Conservation (phyloP, 1,140 invertebrate species). For the Drosophila kikkawai region DNA sequence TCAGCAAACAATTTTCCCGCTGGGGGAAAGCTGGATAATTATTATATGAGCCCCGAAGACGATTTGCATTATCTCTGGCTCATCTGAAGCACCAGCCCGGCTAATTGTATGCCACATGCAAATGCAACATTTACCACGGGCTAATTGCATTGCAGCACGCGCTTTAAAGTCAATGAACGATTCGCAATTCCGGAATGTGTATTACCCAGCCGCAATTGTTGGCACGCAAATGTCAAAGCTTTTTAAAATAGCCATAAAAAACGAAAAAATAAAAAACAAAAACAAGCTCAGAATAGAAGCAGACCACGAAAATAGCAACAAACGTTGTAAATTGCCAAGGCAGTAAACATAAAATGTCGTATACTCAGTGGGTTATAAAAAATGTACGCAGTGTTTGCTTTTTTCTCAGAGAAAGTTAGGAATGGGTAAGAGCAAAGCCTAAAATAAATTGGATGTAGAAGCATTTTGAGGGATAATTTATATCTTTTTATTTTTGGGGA, state of each 20-base stretch:
- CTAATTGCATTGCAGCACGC: constrained; percentile 77
- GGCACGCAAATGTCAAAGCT: constrained; percentile 73
- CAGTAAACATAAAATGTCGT: constrained; percentile 57
- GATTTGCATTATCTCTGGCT: constrained; percentile 36
- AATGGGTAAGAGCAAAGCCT: background rate
- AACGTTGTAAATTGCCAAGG: constrained; percentile 52
- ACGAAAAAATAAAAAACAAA: background rate
- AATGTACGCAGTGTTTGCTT: constrained; percentile 37
- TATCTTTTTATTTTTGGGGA: background rate
- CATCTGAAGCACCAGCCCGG: constrained; percentile 28
- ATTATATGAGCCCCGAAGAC: constrained; percentile 39
- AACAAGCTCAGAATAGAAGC: constrained; percentile 5
- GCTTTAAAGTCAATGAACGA: constrained; percentile 81
- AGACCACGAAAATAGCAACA: constrained; percentile 28
- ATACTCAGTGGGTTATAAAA: constrained; percentile 41
- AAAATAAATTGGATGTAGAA: background rate
- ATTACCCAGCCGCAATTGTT: constrained; percentile 25
- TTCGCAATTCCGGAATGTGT: constrained; percentile 30
- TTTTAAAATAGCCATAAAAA: constrained; percentile 52
- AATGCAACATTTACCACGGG: constrained; percentile 64
- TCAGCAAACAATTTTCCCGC: constrained; percentile 25
- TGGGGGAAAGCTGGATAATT: constrained; percentile 36
- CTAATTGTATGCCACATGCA: constrained; percentile 71
- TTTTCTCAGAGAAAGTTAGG: constrained; percentile 8
- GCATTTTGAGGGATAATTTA: background rate